Evolutionary conservation across 2,113 vertebrate species (phyloP), one percentile per base, ranked within the genome.

Genomic region (Anthoscopus minutus): DNA sequence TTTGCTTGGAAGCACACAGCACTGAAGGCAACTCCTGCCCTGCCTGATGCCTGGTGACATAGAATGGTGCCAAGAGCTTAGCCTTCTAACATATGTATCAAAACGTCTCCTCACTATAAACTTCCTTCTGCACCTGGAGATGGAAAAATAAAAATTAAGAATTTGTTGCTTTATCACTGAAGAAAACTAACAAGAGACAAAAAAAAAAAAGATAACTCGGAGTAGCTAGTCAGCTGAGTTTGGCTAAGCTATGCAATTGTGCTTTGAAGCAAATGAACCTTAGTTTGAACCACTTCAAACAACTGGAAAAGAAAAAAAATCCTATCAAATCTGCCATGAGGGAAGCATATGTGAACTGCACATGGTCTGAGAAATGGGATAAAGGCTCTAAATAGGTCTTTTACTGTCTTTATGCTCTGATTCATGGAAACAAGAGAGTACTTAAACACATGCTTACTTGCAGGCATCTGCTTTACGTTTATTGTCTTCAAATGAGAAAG

Each of bases 371-470:
- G 56, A 93, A 86, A 88, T 60, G 18, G n/a, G 56, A 74, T 92
- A 94, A 90, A 91, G n/a, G 60, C 64, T 42, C 47, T 67, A 94
- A 96, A 84, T 74, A 91, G 56, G 76, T 79, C 76, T 92, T 94
- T 95, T 90, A 78, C 54, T 86, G 64, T 94, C 82, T 92, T 95
- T 94, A 88, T 81, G 31, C 31, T 42, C 81, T 91, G 83, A 96
- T 95, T 96, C 92, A 91, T 81, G 60, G 92, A 92, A 96, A 70
- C 60, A 81, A 77, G 67, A 89, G 81, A 96, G 72, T 67, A 91
- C 72, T 96, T 94, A 92, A 96, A 84, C 72, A 81, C 80, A 78
- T 86, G 80, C 56, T 93, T 92, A 60, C 37, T 92, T 78, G 51
- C 40, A 93, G 51, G 80, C 86, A 91, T 95, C 72, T 94, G 80